Evolutionary conservation across 2,888 invertebrate species (phyloP).

Genomic region (Campopleginae sp.): DNA sequence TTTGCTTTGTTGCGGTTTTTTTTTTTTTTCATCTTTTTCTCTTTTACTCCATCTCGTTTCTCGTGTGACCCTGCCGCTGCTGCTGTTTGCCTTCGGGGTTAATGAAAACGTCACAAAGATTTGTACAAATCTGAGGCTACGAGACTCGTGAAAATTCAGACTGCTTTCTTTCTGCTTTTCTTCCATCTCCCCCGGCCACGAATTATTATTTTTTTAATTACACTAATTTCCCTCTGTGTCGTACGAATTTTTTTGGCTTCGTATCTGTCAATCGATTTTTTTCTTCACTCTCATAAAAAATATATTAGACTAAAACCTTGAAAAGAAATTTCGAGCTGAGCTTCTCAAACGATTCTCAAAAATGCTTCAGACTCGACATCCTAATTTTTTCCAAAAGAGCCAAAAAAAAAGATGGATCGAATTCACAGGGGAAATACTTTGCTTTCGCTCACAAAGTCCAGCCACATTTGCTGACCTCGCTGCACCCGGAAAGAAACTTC

Average conservation of each 20-base stretch:
- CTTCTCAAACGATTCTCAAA: conserved; percentile 37
- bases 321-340: not conserved
- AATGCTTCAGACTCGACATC: conserved; percentile 28
- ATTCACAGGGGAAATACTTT: conserved; percentile 41
- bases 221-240: not conserved
- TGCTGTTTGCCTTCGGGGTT: conserved; percentile 70
- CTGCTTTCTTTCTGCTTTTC: conserved; percentile 6
- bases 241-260: not conserved
- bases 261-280: too few species aligned
- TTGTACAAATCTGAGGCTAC: conserved; percentile 63
- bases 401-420: not conserved
- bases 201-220: conserved; percentile 3
- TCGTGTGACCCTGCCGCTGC: conserved; percentile 63
- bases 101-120: conserved; percentile 79
- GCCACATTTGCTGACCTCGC: conserved; percentile 53
- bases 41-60: conserved; percentile 54
- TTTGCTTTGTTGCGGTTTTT: not conserved
- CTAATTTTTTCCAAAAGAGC: conserved; percentile 33
- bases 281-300: not conserved
- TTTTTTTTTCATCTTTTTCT: conserved; percentile 41
- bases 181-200: conserved; percentile 26
- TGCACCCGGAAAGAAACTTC: conserved; percentile 50
- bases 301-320: not conserved
- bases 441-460: conserved; percentile 29
- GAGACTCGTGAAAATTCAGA: conserved; percentile 28